Evolutionary conservation across 2,797 vertebrate species (phyloP).

Genomic region (Rhadinocentrus ornatus): DNA sequence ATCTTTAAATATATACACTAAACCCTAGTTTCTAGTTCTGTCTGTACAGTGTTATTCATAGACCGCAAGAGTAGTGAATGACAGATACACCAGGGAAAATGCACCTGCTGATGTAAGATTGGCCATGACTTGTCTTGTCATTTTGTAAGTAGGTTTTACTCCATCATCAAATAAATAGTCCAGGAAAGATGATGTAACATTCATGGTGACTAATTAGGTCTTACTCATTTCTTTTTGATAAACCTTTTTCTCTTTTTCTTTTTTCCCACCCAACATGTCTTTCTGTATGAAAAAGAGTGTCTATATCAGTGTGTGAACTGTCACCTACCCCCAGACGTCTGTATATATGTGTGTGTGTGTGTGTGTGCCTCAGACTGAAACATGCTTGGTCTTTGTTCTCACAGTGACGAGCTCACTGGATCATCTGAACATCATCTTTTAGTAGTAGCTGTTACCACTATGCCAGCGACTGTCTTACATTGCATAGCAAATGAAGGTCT

Average conservation of each 20-base stretch:
- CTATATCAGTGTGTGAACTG: constrained; percentile 43
- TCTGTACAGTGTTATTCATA: constrained; percentile 56
- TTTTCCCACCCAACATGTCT: not conserved
- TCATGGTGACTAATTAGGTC: constrained; percentile 8
- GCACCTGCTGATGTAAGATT: constrained; percentile 17
- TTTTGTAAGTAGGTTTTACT: constrained; percentile 44
- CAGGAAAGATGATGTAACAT: constrained; percentile 14
- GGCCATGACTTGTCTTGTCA: constrained; percentile 29
- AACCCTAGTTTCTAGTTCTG: constrained; percentile 58
- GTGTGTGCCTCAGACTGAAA: constrained; percentile 67
- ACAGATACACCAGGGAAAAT: constrained; percentile 34
- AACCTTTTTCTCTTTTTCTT: not conserved
- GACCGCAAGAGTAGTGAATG: constrained; percentile 55
- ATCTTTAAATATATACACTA: constrained; percentile 50
- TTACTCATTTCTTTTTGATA: constrained; percentile 8
- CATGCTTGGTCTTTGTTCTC: constrained; percentile 65
- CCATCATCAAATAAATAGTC: constrained; percentile 22
- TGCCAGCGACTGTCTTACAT: constrained; percentile 24
- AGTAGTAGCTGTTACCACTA: constrained; percentile 55
- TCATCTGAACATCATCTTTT: constrained; percentile 47
- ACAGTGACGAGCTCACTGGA: constrained; percentile 40
- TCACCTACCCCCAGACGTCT: constrained; percentile 21
- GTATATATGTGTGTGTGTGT: constrained; percentile 10
- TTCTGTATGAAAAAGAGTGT: constrained; percentile 25
- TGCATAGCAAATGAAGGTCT: constrained; percentile 27